Evolutionary conservation across 2,113 vertebrate genomes (phyloP), one percentile per base, ranked within the genome.

Genomic region (Pseudorectes ferrugineus): DNA sequence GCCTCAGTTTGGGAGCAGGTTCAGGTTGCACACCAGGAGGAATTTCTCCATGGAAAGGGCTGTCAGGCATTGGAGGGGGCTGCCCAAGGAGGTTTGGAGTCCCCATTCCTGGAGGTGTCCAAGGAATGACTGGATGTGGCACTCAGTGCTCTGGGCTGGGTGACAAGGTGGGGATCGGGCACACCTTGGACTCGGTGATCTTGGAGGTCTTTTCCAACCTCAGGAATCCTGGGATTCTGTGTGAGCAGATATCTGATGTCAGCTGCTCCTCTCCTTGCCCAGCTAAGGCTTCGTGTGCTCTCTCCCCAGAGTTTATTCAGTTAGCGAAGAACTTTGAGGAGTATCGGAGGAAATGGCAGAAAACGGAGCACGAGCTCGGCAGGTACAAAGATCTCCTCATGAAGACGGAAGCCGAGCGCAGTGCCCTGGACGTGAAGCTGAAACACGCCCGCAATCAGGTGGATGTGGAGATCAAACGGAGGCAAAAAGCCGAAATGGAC

Each of bases 401-500:
- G 96, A 99, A 99, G 95, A 97, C 98, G 0, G 98, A 99, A 91
- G 98, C 99, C 0, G 99, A 99, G 68, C 98, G 98, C 7, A 98
- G 98, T 8, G 98, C 99, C 12, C 75, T 99, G 97, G 99, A 99
- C 58, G 99, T 99, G 84, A 99, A 99, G 95, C 98, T 99, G 85
- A 99, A 99, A 96, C 99, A 99, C 3, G 99, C 99, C 33, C 99
- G 99, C 35, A 99, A 99, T 94, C 99, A 99, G 92, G 99, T 99
- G 71, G 99, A 99, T 3, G 98, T 99, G 71, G 99, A 99, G 97
- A 99, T 99, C 95, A 98, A 99, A 72, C 97, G 99, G 45, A 98
- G 99, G 67, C 99, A 99, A 48, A 98, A 98, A 85, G 99, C 99
- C 8, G 99, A 99, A 93, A 97, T 97, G 1, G 99, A 81, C 40